Conservation (phyloP, 1,140 invertebrate genomes). For the Vanessa atalanta region DNA sequence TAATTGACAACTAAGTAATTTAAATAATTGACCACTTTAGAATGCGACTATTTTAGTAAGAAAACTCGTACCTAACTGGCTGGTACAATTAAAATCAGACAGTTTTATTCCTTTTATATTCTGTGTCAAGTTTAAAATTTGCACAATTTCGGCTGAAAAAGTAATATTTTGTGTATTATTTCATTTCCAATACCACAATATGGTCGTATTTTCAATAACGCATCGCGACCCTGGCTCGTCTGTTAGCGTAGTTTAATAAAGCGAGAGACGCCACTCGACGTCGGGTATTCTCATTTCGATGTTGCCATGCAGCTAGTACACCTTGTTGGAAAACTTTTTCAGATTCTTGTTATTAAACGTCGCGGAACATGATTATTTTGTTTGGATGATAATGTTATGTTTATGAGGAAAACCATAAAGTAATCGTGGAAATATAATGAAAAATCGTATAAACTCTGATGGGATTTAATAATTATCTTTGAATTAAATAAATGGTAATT, state of each 20-base stretch:
- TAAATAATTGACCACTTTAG: no score
- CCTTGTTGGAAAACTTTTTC: constrained; percentile 3
- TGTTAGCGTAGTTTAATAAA: constrained; percentile 16
- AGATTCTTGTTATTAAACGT: constrained; percentile 10
- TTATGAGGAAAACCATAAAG: not conserved
- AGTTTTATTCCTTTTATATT: no score
- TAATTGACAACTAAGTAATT: no score
- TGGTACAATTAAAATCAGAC: no score
- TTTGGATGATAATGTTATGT: not conserved
- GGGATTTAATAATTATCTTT: no score
- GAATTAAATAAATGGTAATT: no score
- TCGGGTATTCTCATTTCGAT: constrained; percentile 4
- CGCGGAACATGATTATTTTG: not conserved
- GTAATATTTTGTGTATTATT: not conserved
- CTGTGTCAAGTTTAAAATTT: not conserved
- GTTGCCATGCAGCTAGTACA: not conserved
- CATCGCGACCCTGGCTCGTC: not conserved
- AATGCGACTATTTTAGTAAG: no score
- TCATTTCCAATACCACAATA: constrained; percentile 10
- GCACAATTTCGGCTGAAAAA: not conserved
- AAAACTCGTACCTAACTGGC: no score
- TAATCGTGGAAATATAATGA: no score
- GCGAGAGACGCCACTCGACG: not conserved
- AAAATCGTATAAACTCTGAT: no score
- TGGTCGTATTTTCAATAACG: constrained; percentile 9